Evolutionary conservation across 35 echinoderm and acorn worm genomes (phyloP), one percentile per base, ranked within the genome.

Genomic region (Ophiothrix spiculata): DNA sequence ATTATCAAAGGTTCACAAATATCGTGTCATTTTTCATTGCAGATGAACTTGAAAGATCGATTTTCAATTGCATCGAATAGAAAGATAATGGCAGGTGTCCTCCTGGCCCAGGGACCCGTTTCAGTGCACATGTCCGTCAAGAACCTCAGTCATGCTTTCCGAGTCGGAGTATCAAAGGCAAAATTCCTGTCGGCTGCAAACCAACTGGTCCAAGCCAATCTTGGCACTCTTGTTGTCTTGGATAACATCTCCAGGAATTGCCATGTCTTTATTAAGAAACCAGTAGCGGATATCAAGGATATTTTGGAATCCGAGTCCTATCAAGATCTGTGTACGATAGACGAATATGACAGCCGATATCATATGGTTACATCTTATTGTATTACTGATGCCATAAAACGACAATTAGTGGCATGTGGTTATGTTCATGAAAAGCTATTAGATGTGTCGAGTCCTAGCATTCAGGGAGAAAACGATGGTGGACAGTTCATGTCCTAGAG

Each of bases 211-310:
- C 60, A 69, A 69, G 60, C 8, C 25, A 69, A 25, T n/a, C 25
- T 69, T 4, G 60, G 60, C 1, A 25, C 60, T n/a, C 6, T 69
- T 69, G 60, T 69, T 1, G 60, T 69, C 60, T 69, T 69, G 60
- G 60, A 25, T 12, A 28, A 69, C 17, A 69, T 69, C 4, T 69
- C 60, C 17, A 69, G 23, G 17, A 10, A 4, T n/a, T 69, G 60
- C 23, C 60, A 69, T 69, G 60, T 69, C 29, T 69, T 69, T 25
- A n/a, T 69, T n/a, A 69, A 69, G 23, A 69, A 69, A 69, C 60
- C 8, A 69, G 16, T 28, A 15, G 25, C 23, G 29, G 60, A 69
- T 4, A 25, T 69, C 1, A 28, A 69, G 25, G 60, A 69, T 15
- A 10, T 69, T 25, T n/a, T 69, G 60, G 25, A 6, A n/a, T 28